Evolutionary conservation across 2,797 vertebrate species (phyloP).

Genomic region (Delichon dasypus): DNA sequence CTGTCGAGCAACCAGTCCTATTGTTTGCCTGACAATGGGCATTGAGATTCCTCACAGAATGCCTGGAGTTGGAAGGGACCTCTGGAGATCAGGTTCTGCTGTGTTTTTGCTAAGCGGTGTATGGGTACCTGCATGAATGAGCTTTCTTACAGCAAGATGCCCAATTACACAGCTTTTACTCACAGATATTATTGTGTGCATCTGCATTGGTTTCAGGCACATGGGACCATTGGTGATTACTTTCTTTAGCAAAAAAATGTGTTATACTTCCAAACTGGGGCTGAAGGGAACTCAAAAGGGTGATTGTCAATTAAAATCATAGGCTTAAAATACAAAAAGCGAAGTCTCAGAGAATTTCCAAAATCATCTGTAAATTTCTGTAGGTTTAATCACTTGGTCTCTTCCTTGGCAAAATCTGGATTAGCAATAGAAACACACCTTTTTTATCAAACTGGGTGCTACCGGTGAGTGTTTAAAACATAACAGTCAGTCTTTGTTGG

Average conservation of each 20-base stretch:
- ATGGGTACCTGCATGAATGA: background rate
- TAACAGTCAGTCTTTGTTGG: background rate
- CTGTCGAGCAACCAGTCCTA: background rate
- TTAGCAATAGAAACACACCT: background rate
- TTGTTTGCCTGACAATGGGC: background rate
- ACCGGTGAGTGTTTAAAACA: background rate
- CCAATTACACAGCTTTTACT: background rate
- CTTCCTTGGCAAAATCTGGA: background rate
- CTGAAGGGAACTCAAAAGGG: background rate
- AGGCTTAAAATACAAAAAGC: background rate
- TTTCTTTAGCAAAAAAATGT: background rate
- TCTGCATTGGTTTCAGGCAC: background rate
- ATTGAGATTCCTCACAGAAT: background rate
- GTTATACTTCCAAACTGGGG: background rate
- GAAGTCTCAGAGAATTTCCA: background rate
- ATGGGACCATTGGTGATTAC: background rate
- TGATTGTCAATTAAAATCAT: background rate
- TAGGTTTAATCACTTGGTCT: background rate
- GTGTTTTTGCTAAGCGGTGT: rapidly evolving
- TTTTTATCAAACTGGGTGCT: background rate
- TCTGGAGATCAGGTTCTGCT: background rate
- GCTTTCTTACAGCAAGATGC: background rate
- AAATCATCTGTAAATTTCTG: background rate
- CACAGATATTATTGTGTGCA: background rate
- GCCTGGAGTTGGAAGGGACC: background rate